Percentiles rank a stretch among this genome's conserved stretches.
Evolutionary conservation across 2,888 invertebrate genomes (phyloP).

Genomic region (Morpho achilles): DNA sequence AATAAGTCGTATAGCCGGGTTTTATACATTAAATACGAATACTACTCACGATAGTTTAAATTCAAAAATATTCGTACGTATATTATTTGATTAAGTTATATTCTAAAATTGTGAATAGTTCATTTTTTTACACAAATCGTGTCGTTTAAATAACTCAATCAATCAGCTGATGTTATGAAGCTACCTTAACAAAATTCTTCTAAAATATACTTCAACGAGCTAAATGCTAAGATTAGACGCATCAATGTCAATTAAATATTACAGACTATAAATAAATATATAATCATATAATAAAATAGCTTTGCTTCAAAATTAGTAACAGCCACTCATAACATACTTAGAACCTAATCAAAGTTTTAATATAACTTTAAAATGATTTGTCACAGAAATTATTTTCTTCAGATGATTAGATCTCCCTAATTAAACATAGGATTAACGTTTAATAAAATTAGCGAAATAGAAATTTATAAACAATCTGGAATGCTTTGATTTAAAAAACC

Average conservation of each 20-base stretch:
- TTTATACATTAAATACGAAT: no score
- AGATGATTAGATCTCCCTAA: no score
- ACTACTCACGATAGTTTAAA: no score
- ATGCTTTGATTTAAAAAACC: no score
- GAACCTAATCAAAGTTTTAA: slow-evolving; percentile 13
- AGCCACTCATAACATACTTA: slow-evolving; percentile 27
- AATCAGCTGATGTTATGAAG: slow-evolving; percentile 22
- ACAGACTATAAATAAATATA: slow-evolving; percentile 16
- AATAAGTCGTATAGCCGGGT: no score
- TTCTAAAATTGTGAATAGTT: not conserved
- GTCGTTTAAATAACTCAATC: slow-evolving; percentile 2
- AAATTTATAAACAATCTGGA: no score
- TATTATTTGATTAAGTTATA: slow-evolving; percentile 4
- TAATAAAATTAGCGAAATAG: no score
- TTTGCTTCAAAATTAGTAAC: slow-evolving; percentile 26
- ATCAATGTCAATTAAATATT: slow-evolving; percentile 5
- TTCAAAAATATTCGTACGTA: not conserved
- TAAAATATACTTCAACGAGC: slow-evolving; percentile 3
- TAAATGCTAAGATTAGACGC: slow-evolving; percentile 12
- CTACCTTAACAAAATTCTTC: slow-evolving; percentile 3
- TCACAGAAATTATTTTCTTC: not conserved
- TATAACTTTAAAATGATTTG: slow-evolving; percentile 2
- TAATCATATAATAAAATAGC: slow-evolving; percentile 25
- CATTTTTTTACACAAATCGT: not conserved
- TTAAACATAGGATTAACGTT: no score